Percentiles rank a stretch among this genome's conserved stretches.
phyloP scores from a whole-genome alignment of 1,140 invertebrate genomes.

The Conus ventricosus region DNA sequence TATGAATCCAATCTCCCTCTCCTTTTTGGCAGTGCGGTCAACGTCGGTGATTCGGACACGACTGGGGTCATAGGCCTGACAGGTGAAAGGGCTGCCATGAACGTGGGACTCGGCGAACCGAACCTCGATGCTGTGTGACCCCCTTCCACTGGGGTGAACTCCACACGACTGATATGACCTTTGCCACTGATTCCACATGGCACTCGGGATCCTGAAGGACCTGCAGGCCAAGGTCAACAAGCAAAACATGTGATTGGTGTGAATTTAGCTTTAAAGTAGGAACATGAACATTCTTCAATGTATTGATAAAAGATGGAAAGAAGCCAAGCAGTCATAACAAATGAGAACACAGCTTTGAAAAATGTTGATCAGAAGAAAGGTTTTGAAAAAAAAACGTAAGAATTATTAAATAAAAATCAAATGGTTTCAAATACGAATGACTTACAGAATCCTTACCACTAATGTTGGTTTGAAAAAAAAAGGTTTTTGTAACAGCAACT shows the following conservation, averaged over 20 bases:
- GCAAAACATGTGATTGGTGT: background rate
- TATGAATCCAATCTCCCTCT: slow-evolving; percentile 81
- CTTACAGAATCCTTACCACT: too few species aligned
- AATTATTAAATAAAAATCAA: too few species aligned
- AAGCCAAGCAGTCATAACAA: too few species aligned
- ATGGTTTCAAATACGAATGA: too few species aligned
- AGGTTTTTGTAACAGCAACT: too few species aligned
- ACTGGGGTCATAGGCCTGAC: slow-evolving; percentile 90
- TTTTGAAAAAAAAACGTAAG: too few species aligned
- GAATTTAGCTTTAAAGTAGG: too few species aligned
- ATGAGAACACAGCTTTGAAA: too few species aligned
- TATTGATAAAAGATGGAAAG: too few species aligned
- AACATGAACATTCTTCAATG: too few species aligned
- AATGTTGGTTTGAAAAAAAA: too few species aligned
- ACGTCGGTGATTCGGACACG: slow-evolving; percentile 87
- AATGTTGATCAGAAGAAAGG: too few species aligned
- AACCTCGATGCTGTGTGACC: slow-evolving; percentile 78
- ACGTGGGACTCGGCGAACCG: slow-evolving; percentile 75
- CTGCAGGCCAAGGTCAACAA: slow-evolving; percentile 62
- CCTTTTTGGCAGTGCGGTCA: slow-evolving; percentile 84
- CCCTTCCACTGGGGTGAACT: slow-evolving; percentile 92
- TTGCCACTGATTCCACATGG: slow-evolving; percentile 73
- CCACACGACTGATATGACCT: slow-evolving; percentile 84
- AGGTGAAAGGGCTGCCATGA: slow-evolving; percentile 80
- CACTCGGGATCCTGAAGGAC: slow-evolving; percentile 79